Evolutionary conservation across 2,888 invertebrate genomes (phyloP), one percentile per base, ranked within the genome.

Genomic region (Diplazon laetatorius): DNA sequence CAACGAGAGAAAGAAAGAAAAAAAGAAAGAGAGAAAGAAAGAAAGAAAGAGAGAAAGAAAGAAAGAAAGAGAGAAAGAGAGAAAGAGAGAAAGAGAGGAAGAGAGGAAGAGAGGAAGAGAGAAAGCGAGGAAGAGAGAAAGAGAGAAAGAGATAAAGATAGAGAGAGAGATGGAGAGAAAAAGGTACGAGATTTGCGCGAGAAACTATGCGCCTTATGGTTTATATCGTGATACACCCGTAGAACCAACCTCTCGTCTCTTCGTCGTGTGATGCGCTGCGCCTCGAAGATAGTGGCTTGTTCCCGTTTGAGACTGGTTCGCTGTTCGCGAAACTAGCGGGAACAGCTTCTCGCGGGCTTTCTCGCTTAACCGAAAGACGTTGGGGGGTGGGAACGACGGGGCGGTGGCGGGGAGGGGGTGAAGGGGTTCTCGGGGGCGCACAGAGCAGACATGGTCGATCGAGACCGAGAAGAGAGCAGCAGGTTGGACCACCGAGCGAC

Each of bases 221-320:
- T 30, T 2, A 30, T 2, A 30, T 6, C 6, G 4, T 6, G 30
- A 6, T 6, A 30, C 30, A 30, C 30, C 30, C 30, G 30, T 6
- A 30, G 30, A 30, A 30, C 30, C 30, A 30, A 6, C 30, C 30
- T n/a, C n/a, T n/a, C n/a, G 30, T 6, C 4, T 30, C 30, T 30
- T 55, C 52, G 48, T 37, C 71, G 68, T 65, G 69, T 44, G 57
- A 63, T 48, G 42, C 65, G 60, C 62, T 81, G 80, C 59, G 42
- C 25, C 14, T 72, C 16, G 44, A 71, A 83, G 83, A 84, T 83
- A 82, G 75, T 66, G 78, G 62, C 79, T 69, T 2, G n/a, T n/a
- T 80, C 78, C 78, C 73, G 65, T 78, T 78, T 48, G 6, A 42
- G 20, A 60, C 39, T 14, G 35, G 30, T 62, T 14, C 42, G 55